Conservation (phyloP, 1,140 invertebrate genomes). For the Saccostrea glomerata region DNA sequence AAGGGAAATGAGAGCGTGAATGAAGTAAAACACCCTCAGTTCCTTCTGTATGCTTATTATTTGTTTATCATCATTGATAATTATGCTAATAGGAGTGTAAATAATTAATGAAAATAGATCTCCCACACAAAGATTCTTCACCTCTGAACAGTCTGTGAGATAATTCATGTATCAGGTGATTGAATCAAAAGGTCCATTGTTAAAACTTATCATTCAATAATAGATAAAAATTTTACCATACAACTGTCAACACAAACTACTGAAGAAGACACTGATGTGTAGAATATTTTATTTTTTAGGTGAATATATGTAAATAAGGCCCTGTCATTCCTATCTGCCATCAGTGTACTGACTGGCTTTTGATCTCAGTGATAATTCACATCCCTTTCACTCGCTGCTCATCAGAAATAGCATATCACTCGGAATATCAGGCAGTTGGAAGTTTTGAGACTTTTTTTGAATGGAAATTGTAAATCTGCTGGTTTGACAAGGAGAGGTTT, state of each 20-base stretch:
- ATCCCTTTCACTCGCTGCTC: neutral
- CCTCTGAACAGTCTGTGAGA: neutral
- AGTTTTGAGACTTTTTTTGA: slow-evolving; percentile 9
- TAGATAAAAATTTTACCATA: neutral
- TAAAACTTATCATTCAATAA: neutral
- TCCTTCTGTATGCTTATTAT: neutral
- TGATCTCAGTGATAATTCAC: slow-evolving; percentile 18
- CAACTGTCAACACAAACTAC: neutral
- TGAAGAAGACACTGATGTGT: neutral
- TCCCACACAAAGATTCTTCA: neutral
- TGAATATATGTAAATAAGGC: slow-evolving; percentile 29
- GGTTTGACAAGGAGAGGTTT: neutral
- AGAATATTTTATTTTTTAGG: neutral
- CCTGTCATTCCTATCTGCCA: slow-evolving; percentile 7
- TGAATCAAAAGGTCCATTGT: neutral
- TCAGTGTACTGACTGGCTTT: neutral
- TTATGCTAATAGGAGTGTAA: neutral
- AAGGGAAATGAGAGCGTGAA: too few species aligned
- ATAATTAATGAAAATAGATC: neutral
- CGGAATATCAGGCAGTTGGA: neutral
- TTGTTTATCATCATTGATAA: neutral
- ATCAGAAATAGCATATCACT: neutral
- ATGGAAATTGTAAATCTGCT: neutral
- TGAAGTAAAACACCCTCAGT: neutral
- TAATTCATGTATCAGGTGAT: neutral